Evolutionary conservation across 2,797 vertebrate species (phyloP).

Genomic region (Ara ararauna): DNA sequence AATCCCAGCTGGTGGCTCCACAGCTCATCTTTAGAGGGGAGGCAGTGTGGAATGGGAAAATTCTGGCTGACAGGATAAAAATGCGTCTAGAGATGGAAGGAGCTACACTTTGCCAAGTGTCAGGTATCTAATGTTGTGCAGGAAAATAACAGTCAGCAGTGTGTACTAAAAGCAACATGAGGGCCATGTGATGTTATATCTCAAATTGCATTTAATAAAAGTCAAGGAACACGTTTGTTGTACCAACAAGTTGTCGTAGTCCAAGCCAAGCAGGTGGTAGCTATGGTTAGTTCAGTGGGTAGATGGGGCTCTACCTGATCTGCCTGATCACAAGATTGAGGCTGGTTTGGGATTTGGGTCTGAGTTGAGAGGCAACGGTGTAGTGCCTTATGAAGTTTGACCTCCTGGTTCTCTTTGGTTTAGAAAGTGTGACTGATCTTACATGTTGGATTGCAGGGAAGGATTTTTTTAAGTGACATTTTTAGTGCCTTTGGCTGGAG

Average conservation of each 20-base stretch:
- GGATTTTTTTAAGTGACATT: neutral
- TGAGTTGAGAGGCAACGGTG: neutral
- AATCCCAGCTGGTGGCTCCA: neutral
- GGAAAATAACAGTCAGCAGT: neutral
- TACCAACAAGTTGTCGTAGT: neutral
- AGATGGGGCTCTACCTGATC: neutral
- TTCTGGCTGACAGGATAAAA: neutral
- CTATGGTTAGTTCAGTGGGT: neutral
- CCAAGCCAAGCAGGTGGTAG: neutral
- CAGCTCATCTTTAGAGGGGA: neutral
- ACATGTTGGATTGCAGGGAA: neutral
- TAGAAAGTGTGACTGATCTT: neutral
- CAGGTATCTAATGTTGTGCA: rapidly evolving
- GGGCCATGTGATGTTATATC: neutral
- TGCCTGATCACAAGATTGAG: neutral
- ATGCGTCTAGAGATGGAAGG: rapidly evolving
- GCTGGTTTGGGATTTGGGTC: neutral
- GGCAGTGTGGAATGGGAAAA: neutral
- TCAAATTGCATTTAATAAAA: neutral
- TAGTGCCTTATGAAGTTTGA: neutral
- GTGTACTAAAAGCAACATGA: neutral
- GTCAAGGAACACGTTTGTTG: neutral
- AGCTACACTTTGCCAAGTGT: rapidly evolving
- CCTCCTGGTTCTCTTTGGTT: neutral
- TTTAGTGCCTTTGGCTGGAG: neutral